Evolutionary conservation across 2,113 vertebrate species (phyloP).

Genomic region (Calidris pygmaea): DNA sequence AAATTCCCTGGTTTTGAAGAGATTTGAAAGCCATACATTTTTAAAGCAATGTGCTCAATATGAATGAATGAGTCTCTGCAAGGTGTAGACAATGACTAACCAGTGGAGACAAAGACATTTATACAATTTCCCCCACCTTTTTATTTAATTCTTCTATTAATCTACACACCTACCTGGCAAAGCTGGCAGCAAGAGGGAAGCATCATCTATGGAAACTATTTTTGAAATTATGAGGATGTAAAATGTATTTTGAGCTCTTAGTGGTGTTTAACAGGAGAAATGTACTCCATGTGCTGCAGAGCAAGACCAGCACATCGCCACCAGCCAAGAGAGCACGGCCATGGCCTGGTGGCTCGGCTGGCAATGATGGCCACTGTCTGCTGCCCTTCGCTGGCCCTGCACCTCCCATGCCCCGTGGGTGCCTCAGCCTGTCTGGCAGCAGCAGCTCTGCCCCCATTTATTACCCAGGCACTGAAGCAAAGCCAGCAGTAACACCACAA

Average conservation of each 20-base stretch:
- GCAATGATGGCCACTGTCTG: rapidly evolving
- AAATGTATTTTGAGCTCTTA: background rate
- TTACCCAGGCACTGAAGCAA: background rate
- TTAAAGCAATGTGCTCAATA: background rate
- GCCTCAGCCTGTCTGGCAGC: background rate
- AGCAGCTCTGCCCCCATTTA: background rate
- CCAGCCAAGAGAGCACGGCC: background rate
- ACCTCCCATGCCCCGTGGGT: rapidly evolving
- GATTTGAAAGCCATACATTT: background rate
- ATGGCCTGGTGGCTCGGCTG: background rate
- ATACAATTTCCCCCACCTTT: background rate
- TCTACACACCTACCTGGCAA: background rate
- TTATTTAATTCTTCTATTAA: background rate
- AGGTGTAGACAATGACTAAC: background rate
- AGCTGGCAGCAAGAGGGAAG: background rate
- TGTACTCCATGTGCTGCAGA: background rate
- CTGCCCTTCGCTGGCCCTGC: rapidly evolving
- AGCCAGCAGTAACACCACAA: background rate
- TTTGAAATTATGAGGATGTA: background rate
- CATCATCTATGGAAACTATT: background rate
- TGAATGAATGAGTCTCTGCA: background rate
- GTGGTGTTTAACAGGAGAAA: background rate
- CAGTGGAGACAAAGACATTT: background rate
- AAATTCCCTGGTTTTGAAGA: background rate
- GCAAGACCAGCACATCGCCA: background rate